phyloP scores from a whole-genome alignment of 2,113 vertebrate species.

The Cephalopterus ornatus region DNA sequence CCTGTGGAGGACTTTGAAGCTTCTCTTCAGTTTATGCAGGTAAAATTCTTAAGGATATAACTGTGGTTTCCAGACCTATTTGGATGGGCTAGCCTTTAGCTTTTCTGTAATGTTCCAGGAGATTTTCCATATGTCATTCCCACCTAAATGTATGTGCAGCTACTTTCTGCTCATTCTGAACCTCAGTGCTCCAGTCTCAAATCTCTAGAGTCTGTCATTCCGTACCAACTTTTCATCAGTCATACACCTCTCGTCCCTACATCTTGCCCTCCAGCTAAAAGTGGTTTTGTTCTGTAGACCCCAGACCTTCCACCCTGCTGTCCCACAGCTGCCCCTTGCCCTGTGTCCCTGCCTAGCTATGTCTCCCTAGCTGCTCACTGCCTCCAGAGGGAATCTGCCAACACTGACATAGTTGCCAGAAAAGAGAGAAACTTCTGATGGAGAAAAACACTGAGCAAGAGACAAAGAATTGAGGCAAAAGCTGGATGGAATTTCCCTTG shows the following conservation, averaged over 20 bases:
- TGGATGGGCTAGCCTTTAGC: background rate
- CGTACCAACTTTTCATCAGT: background rate
- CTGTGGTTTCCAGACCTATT: background rate
- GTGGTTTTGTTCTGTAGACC: background rate
- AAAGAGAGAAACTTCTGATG: background rate
- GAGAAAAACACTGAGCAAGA: background rate
- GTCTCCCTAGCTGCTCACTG: background rate
- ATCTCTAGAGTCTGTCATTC: background rate
- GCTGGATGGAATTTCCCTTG: background rate
- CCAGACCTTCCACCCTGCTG: background rate
- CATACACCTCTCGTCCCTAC: background rate
- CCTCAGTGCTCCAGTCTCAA: background rate
- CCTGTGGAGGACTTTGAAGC: slow-evolving; percentile 98
- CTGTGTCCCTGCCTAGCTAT: background rate
- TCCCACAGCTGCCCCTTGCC: background rate
- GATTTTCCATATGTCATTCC: background rate
- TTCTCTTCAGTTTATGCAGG: slow-evolving; percentile 99
- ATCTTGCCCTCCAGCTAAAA: background rate
- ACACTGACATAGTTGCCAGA: background rate
- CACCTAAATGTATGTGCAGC: background rate
- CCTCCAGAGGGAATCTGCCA: background rate
- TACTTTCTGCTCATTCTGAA: background rate
- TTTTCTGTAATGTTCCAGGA: background rate
- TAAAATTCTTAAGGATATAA: slow-evolving; percentile 40
- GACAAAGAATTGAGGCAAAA: background rate